Percentiles rank a stretch among this genome's conserved stretches.
These are phyloP conservation scores for Diploscapter pachys DNA, from an alignment of 1,140 invertebrate genomes.

Conservation along the genomic window DNA sequence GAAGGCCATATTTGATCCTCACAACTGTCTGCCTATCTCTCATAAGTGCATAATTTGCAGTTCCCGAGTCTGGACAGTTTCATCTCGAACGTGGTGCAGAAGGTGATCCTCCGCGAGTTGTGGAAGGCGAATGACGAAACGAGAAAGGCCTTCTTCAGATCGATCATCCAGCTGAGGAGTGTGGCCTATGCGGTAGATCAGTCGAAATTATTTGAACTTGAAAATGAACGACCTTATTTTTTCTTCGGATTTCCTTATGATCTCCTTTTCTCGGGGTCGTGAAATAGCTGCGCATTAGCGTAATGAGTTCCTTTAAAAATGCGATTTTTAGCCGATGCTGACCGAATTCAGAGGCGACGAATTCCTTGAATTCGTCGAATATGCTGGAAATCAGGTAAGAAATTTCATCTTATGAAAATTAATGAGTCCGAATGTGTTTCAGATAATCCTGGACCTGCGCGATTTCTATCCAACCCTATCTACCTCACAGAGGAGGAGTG, in stretches of 20 bases:
- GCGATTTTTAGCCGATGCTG: constrained; percentile 27
- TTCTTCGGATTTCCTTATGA: background rate
- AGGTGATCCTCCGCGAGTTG: constrained; percentile 32
- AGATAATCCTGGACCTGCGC: too few relatives aligned
- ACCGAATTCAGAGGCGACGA: constrained; percentile 21
- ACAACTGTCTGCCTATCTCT: too few relatives aligned
- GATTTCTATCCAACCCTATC: too few relatives aligned
- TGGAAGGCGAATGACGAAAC: constrained; percentile 25
- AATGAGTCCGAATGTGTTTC: too few relatives aligned
- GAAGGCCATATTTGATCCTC: too few relatives aligned
- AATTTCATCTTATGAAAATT: too few relatives aligned
- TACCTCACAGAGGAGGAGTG: too few relatives aligned
- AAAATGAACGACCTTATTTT: background rate
- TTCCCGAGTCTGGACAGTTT: constrained; percentile 45
- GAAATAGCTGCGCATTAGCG: too few relatives aligned
- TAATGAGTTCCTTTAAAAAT: background rate
- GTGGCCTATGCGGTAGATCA: constrained; percentile 25
- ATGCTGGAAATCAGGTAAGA: too few relatives aligned
- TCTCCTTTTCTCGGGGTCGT: too few relatives aligned
- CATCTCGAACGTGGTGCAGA: constrained; percentile 44
- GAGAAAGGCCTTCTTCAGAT: constrained; percentile 17
- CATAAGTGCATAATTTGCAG: background rate
- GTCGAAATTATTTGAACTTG: too few relatives aligned
- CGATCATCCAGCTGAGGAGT: background rate
- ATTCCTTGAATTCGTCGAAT: constrained; percentile 27